Evolutionary conservation across 1,140 invertebrate species (phyloP), one percentile per base, ranked within the genome.

Genomic region (Ctenoplectra terminalis): DNA sequence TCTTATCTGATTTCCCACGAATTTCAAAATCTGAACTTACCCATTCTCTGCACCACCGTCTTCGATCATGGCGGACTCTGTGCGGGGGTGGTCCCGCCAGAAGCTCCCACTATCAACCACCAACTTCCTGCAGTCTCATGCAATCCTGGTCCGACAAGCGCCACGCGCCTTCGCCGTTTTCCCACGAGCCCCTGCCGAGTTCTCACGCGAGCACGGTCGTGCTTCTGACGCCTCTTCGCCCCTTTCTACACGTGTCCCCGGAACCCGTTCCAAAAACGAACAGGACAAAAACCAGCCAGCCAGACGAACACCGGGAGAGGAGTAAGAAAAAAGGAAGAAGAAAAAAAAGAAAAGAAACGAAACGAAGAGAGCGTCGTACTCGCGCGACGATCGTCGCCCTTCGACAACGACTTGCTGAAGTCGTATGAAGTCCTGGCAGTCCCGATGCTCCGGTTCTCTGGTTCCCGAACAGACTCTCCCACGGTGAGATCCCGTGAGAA

Each of bases 91-190:
- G 34, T 17, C 4, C 15, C 20, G 69, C 11, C 67, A 58, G 17
- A 56, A 71, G 34, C n/a, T n/a, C 26, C 9, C 31, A 17, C 13
- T 7, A 23, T 26, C 0, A 34, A 2, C 20, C 9, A 15, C 23
- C 20, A 48, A 48, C 83, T 81, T 87, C 58, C 78, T 75, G 20
- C 72, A 60, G 23, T 34, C 72, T 88, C 80, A 83, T 93, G 90
- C 26, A 66, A 77, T 90, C 92, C 92, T 93, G 91, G 76, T 92
- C 90, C 56, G 75, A 88, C 87, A 93, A 93, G 93, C 93, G 92
- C 93, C 93, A 93, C 85, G 90, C 90, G 90, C 90, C 90, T 92
- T 90, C 90, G 87, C 89, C 84, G 91, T 93, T 93, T 93, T 93
- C 92, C 92, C 92, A 93, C 92, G 92, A 92, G 91, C 88, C 91